phyloP scores from a whole-genome alignment of 92 coral and sea anemone species.

The Paramuricea clavata region DNA sequence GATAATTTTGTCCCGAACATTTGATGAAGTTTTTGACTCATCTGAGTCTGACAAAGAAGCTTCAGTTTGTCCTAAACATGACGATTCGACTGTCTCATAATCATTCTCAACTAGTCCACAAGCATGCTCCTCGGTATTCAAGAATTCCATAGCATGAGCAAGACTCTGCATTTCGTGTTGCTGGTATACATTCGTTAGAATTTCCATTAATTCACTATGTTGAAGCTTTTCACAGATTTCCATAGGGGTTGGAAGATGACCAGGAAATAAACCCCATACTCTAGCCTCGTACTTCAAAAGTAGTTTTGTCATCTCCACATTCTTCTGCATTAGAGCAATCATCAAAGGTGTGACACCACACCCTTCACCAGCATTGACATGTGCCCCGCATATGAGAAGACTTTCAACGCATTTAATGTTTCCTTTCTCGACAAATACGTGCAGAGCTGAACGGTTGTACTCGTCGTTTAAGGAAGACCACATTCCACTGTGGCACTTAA shows the following conservation, averaged over 20 bases:
- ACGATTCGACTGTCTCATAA: background rate
- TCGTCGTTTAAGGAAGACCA: conserved; percentile 41
- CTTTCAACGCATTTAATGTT: conserved; percentile 28
- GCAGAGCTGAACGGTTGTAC: conserved; percentile 25
- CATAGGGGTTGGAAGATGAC: conserved; percentile 24
- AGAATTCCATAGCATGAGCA: background rate
- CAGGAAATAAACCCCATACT: conserved; percentile 43
- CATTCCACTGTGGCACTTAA: conserved; percentile 18
- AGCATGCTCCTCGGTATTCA: background rate
- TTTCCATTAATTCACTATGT: background rate
- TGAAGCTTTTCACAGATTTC: conserved; percentile 7
- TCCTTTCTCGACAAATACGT: conserved; percentile 30
- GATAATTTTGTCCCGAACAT: conserved; percentile 30
- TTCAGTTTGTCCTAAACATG: background rate
- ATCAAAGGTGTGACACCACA: conserved; percentile 49
- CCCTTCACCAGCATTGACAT: conserved; percentile 47
- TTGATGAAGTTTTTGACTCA: background rate
- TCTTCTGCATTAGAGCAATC: conserved; percentile 27
- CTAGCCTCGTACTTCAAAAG: conserved; percentile 42
- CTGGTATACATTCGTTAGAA: background rate
- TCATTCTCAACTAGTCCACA: background rate
- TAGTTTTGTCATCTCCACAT: conserved; percentile 27
- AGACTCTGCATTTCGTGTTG: background rate
- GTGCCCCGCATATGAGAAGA: conserved; percentile 32
- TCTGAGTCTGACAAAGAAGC: background rate